Base-by-base conservation (phyloP, 2,113 vertebrate species). In the Eubucco bourcierii region DNA sequence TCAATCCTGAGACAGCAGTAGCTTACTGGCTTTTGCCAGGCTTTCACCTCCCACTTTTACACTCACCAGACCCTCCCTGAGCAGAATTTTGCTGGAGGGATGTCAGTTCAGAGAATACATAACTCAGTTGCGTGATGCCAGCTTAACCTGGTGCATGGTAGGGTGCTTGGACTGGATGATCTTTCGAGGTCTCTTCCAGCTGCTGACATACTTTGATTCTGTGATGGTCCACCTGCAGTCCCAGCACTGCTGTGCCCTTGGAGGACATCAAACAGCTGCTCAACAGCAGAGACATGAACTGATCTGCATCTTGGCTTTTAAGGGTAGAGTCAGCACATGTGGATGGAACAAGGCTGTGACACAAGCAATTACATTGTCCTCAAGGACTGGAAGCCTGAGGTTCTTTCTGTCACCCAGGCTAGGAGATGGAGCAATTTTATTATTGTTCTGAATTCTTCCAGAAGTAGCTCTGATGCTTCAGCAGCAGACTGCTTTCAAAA, bases 191-290 rank as follows among this genome's bases (percentile, higher is more conserved):
- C 41, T 5, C 15, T 41, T 41, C 41, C 41, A 41, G 41, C 41
- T 14, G 14, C 41, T 41, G 41, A 37, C 37, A 39, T 39, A 11
- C 37, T 39, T 39, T 41, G 13, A 41, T 41, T 41, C 41, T 41
- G 15, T 41, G 41, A 41, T 41, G 58, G 12, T 47, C 28, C 37
- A 64, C 15, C 34, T 29, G 21, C 37, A 84, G 20, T 18, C 39
- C 46, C 2, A 4, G 10, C 50, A 52, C 24, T 0, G 1, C 59
- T 4, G 0, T 70, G 34, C 56, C 44, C 0, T 0, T 29, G 34
- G 50, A 88, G 37, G 58, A 65, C 27, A 81, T 34, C 14, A n/a
- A 68, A 66, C 63, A 82, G 39, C 71, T 59, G 44, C 41, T 52
- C 2, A 19, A 37, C 66, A 52, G 77, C 14, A 66, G 73, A 64